A percentile compares a stretch with the other conserved stretches of the same genome.
Conservation (phyloP, 1,140 invertebrate species). For the Trachymyrmex cornetzi region DNA sequence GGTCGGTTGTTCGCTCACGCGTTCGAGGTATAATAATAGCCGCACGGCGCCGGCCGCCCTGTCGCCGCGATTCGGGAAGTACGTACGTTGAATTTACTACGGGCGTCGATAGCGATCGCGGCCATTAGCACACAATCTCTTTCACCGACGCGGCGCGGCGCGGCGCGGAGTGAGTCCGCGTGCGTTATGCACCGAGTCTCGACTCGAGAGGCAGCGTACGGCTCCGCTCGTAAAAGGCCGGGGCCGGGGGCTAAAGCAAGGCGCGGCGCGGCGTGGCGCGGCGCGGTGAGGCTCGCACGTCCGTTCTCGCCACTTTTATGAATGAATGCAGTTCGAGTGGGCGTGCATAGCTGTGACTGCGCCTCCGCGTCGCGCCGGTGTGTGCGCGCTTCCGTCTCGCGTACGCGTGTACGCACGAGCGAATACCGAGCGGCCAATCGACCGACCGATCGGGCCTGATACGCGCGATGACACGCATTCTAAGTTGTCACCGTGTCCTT, state of each 20-base stretch:
- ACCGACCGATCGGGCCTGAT: not conserved
- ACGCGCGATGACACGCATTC: conserved; percentile 1
- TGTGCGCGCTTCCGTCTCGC: conserved; percentile 56
- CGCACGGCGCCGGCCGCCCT: conserved; percentile 21
- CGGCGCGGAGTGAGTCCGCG: not conserved
- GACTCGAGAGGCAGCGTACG: conserved; percentile 27
- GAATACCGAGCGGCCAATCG: not conserved
- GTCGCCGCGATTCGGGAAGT: conserved; percentile 58
- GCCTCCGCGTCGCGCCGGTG: conserved; percentile 46
- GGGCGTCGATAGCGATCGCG: conserved; percentile 70
- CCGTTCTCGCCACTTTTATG: conserved; percentile 77
- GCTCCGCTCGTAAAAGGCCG: conserved; percentile 73
- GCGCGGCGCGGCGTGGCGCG: conserved; percentile 57
- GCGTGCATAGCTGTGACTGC: conserved; percentile 78
- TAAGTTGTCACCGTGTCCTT: conserved; percentile 6
- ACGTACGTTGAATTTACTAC: conserved; percentile 68
- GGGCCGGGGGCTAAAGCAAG: conserved; percentile 65
- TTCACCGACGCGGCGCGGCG: not conserved
- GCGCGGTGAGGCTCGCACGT: conserved; percentile 34
- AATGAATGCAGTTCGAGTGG: conserved; percentile 80
- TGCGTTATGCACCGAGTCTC: not conserved
- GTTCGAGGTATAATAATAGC: conserved; percentile 67
- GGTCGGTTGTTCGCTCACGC: conserved; percentile 28
- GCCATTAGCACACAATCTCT: conserved; percentile 75
- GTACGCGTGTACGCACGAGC: conserved; percentile 57